These are phyloP conservation scores for Villa cingulata DNA, from an alignment of 2,888 invertebrate species.

Conservation along the genomic window DNA sequence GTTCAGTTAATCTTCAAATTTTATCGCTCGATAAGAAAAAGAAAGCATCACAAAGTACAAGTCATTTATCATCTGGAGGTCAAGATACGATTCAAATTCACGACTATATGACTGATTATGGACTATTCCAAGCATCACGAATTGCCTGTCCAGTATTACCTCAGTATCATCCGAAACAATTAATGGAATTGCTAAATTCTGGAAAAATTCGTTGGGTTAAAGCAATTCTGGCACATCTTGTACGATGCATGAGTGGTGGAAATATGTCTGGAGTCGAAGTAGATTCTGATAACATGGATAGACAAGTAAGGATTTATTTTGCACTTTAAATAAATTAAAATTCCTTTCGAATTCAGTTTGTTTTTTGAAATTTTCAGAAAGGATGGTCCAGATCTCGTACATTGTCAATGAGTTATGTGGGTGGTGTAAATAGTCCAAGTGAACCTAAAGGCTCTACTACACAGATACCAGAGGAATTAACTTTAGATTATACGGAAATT, in stretches of 20 bases:
- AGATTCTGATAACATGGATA: slow-evolving; percentile 39
- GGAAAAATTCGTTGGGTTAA: slow-evolving; percentile 97
- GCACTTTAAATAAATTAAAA: neutral
- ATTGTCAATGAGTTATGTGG: slow-evolving; percentile 73
- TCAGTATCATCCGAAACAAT: slow-evolving; percentile 97
- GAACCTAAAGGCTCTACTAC: slow-evolving; percentile 66
- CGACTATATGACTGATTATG: slow-evolving; percentile 86
- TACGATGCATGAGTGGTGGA: slow-evolving; percentile 59
- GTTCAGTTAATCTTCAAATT: slow-evolving; percentile 70
- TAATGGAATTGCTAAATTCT: slow-evolving; percentile 95
- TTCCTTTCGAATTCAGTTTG: neutral
- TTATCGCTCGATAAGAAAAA: slow-evolving; percentile 57
- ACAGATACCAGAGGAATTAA: slow-evolving; percentile 72
- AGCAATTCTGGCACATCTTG: slow-evolving; percentile 92
- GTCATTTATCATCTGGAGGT: slow-evolving; percentile 17
- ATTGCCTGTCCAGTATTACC: slow-evolving; percentile 96
- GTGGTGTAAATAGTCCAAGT: slow-evolving; percentile 58
- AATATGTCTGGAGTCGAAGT: slow-evolving; percentile 41
- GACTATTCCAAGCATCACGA: slow-evolving; percentile 91
- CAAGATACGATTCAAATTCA: slow-evolving; percentile 38
- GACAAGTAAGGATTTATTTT: too few species aligned
- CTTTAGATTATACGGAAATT: slow-evolving; percentile 87
- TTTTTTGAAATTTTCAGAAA: too few species aligned
- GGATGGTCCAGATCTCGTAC: slow-evolving; percentile 84
- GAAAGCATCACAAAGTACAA: slow-evolving; percentile 35